Conservation (phyloP, 2,113 vertebrate genomes). For the Jacana jacana region DNA sequence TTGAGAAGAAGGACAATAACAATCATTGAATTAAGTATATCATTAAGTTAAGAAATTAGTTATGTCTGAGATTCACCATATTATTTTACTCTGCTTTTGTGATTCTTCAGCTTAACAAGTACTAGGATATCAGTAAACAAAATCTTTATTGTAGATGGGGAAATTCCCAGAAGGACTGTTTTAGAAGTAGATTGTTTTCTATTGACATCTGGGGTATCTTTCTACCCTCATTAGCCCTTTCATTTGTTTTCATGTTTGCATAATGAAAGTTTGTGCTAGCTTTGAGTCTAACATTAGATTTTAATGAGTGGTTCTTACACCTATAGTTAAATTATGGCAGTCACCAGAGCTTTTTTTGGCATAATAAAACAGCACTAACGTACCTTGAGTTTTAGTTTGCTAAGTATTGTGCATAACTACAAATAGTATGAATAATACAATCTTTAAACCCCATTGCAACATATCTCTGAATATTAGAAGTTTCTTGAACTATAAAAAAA, state of each 20-base stretch:
- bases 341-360: background rate
- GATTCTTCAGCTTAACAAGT: background rate
- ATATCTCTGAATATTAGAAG: background rate
- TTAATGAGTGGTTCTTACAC: conserved; percentile 41
- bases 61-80: background rate
- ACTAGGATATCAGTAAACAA: background rate
- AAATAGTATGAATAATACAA: background rate
- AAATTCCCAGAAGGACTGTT: background rate
- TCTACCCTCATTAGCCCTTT: conserved; percentile 23
- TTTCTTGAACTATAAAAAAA: background rate
- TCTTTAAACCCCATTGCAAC: background rate
- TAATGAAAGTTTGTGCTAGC: conserved; percentile 32
- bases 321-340: conserved; percentile 36
- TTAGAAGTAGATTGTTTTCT: conserved; percentile 27
- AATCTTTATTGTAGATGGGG: background rate
- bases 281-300: conserved; percentile 26
- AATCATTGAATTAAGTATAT: background rate
- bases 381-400: background rate
- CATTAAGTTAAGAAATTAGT: background rate
- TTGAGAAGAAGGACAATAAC: background rate
- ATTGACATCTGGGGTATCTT: background rate
- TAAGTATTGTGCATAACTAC: background rate
- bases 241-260: conserved; percentile 50
- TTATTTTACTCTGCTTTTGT: background rate
- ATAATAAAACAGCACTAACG: background rate